Percentiles rank a stretch among this genome's conserved stretches.
Conservation (phyloP, 2,888 invertebrate species). For the Amaurobius ferox region DNA sequence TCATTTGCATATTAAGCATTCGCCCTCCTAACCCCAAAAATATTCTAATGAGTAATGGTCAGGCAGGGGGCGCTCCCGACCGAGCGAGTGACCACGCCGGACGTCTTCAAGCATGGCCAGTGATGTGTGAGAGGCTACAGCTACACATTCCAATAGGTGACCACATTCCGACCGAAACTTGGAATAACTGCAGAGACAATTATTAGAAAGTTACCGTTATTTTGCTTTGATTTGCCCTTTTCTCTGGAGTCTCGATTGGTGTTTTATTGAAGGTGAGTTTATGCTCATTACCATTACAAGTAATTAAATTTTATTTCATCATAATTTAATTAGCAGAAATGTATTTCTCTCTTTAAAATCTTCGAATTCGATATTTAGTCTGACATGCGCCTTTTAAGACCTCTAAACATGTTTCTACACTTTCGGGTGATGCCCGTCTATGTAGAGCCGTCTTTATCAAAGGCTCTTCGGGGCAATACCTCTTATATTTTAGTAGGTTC, state of each 20-base stretch:
- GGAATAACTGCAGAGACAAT: constrained; percentile 22
- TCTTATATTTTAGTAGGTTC: too few relatives aligned
- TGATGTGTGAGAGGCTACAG: constrained; percentile 64
- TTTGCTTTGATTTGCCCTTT: background rate
- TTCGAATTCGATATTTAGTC: too few relatives aligned
- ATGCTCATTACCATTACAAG: too few relatives aligned
- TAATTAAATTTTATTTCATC: too few relatives aligned
- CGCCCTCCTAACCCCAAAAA: constrained; percentile 11
- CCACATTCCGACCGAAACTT: constrained; percentile 24
- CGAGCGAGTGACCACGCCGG: constrained; percentile 45
- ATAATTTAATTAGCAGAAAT: too few relatives aligned
- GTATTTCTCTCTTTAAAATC: too few relatives aligned
- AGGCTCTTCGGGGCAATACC: too few relatives aligned
- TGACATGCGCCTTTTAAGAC: too few relatives aligned
- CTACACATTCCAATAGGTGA: constrained; percentile 48
- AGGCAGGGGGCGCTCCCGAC: background rate
- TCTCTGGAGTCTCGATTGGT: background rate
- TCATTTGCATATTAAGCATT: constrained; percentile 4
- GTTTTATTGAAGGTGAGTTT: background rate
- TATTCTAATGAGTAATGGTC: constrained; percentile 12
- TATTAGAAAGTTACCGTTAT: background rate
- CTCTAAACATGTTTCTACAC: too few relatives aligned
- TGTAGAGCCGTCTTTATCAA: too few relatives aligned
- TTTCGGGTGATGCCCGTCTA: too few relatives aligned
- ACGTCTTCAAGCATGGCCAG: constrained; percentile 63